Percentiles rank a stretch among this genome's conserved stretches.
Conservation (phyloP, 2,888 invertebrate genomes). For the Eilema depressum region DNA sequence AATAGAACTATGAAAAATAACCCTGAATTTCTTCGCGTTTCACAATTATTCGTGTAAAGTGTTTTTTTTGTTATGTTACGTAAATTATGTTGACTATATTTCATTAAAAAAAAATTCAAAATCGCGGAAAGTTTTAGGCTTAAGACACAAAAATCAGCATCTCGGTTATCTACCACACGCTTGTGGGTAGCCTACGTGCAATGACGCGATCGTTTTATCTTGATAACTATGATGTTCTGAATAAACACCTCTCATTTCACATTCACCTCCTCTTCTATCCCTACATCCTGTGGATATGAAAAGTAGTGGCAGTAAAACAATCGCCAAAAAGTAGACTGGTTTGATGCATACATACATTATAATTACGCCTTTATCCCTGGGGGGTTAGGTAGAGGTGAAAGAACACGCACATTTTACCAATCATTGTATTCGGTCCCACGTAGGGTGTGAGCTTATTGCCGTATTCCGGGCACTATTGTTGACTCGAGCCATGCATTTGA, state of each 20-base stretch:
- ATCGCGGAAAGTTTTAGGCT: slow-evolving; percentile 22
- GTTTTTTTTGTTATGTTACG: too few relatives aligned
- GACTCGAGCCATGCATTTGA: too few relatives aligned
- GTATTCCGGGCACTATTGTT: too few relatives aligned
- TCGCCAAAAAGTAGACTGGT: neutral
- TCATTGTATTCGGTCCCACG: too few relatives aligned
- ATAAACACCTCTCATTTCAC: slow-evolving; percentile 63
- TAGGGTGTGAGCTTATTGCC: too few relatives aligned
- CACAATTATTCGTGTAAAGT: too few relatives aligned
- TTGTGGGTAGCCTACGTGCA: slow-evolving; percentile 78
- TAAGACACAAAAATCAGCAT: slow-evolving; percentile 55
- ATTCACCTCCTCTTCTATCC: slow-evolving; percentile 44
- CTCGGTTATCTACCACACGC: slow-evolving; percentile 70
- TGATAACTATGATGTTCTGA: slow-evolving; percentile 77
- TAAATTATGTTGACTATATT: neutral
- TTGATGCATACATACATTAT: neutral
- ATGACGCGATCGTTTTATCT: slow-evolving; percentile 74
- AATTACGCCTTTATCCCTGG: too few relatives aligned
- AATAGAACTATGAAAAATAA: too few relatives aligned
- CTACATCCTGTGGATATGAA: slow-evolving; percentile 34
- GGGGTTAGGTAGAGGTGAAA: too few relatives aligned
- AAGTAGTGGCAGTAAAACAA: slow-evolving; percentile 8
- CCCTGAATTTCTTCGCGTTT: too few relatives aligned
- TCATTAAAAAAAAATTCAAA: neutral
- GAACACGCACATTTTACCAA: too few relatives aligned